Conservation (phyloP, 2,797 vertebrate species). For the Borostomias antarcticus region DNA sequence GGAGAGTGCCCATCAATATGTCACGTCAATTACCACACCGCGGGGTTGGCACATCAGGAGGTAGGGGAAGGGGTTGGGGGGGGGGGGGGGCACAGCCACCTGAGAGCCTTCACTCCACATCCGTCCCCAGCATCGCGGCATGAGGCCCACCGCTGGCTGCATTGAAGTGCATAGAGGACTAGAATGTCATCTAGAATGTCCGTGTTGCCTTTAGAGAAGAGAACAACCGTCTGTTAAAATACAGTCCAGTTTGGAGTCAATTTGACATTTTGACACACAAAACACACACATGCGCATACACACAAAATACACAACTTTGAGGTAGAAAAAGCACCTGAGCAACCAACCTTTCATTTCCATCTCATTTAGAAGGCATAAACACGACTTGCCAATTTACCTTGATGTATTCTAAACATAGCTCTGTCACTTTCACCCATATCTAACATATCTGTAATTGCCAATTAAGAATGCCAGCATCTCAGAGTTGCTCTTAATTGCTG, state of each 20-base stretch:
- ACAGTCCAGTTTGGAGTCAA: background rate
- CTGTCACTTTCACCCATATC: slow-evolving; percentile 72
- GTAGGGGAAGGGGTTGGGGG: slow-evolving; percentile 57
- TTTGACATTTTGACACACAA: background rate
- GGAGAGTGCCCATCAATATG: slow-evolving; percentile 82
- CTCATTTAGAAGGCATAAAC: slow-evolving; percentile 60
- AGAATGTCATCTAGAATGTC: background rate
- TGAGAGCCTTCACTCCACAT: slow-evolving; percentile 69
- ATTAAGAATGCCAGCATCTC: slow-evolving; percentile 75
- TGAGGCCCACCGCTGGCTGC: slow-evolving; percentile 4
- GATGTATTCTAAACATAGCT: slow-evolving; percentile 69
- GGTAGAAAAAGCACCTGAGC: no score
- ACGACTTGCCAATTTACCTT: slow-evolving; percentile 62
- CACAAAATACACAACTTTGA: background rate
- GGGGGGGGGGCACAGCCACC: slow-evolving; percentile 69
- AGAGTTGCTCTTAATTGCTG: slow-evolving; percentile 76
- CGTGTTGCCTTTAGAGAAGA: background rate
- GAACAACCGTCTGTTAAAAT: background rate
- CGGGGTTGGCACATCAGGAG: slow-evolving; percentile 60
- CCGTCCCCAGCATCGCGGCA: slow-evolving; percentile 34
- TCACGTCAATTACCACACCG: slow-evolving; percentile 83
- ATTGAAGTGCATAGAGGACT: background rate
- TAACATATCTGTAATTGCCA: slow-evolving; percentile 75
- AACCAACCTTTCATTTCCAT: slow-evolving; percentile 39
- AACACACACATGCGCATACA: background rate